Evolutionary conservation across 2,113 vertebrate genomes (phyloP).

Genomic region (Seriola aureovittata): DNA sequence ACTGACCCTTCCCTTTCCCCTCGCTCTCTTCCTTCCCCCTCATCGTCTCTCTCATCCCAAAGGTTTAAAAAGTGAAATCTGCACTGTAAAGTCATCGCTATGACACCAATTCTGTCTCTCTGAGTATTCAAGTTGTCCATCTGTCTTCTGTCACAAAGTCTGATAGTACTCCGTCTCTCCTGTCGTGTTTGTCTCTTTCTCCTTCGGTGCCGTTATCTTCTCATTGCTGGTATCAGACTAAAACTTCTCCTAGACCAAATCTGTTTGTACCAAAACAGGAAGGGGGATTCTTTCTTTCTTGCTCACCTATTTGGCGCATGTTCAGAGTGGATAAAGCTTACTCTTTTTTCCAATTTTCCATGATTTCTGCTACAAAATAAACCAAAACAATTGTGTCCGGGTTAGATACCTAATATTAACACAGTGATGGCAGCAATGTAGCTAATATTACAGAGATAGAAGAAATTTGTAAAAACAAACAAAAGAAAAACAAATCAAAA

Average conservation of each 20-base stretch:
- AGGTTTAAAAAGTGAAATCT: slow-evolving; percentile 81
- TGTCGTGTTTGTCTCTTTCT: slow-evolving; percentile 16
- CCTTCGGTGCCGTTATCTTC: slow-evolving; percentile 34
- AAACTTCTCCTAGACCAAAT: slow-evolving; percentile 51
- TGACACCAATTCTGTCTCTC: neutral
- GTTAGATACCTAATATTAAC: neutral
- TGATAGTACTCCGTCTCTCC: slow-evolving; percentile 1
- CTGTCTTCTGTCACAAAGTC: neutral
- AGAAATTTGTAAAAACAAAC: neutral
- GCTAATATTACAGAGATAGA: neutral
- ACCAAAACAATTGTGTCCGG: neutral
- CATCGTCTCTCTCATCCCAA: slow-evolving; percentile 67
- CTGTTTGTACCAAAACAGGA: slow-evolving; percentile 79
- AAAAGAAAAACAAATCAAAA: neutral
- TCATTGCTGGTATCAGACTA: slow-evolving; percentile 25
- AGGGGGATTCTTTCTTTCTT: slow-evolving; percentile 29
- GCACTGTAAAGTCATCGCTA: slow-evolving; percentile 64
- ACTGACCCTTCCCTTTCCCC: slow-evolving; percentile 23
- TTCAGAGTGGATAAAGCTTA: neutral
- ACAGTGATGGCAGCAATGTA: neutral
- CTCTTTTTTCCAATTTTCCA: neutral
- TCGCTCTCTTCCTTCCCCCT: slow-evolving; percentile 29
- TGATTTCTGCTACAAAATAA: neutral
- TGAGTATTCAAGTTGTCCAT: neutral
- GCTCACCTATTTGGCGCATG: neutral